Percentiles rank a stretch among this genome's conserved stretches.
phyloP scores from a whole-genome alignment of 2,113 vertebrate genomes.

The Galeopterus variegatus region DNA sequence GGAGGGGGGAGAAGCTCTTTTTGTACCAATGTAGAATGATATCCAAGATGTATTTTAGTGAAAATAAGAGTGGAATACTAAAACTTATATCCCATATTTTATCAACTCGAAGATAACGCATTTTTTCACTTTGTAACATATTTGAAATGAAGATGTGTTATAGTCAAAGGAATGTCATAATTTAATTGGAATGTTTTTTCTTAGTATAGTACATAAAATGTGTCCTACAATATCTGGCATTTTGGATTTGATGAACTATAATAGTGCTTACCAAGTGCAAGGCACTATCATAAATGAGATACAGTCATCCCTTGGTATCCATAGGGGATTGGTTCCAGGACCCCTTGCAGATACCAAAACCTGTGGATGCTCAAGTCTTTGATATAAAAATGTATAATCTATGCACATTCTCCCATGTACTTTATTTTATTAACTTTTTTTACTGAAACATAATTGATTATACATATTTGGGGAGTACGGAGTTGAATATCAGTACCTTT shows the following conservation, averaged over 20 bases:
- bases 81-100: neutral
- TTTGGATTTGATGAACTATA: constrained; percentile 17
- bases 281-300: neutral
- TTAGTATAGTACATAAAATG: constrained; percentile 24
- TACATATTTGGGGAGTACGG: too few relatives aligned
- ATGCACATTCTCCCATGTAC: too few relatives aligned
- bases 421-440: too few relatives aligned
- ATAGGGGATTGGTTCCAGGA: too few relatives aligned
- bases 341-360: too few relatives aligned
- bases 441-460: too few relatives aligned
- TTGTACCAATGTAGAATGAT: neutral
- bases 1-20: neutral
- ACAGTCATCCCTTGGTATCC: too few relatives aligned
- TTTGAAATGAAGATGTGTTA: constrained; percentile 57
- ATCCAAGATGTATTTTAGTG: constrained; percentile 60
- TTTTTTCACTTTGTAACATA: constrained; percentile 6
- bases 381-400: too few relatives aligned
- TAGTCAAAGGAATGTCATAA: constrained; percentile 36
- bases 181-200: constrained; percentile 67
- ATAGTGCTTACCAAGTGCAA: neutral
- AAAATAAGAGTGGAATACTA: constrained; percentile 12
- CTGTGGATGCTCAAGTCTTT: too few relatives aligned
- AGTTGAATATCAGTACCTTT: too few relatives aligned
- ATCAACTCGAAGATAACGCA: neutral
- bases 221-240: constrained; percentile 32